Conservation (phyloP, 2,888 invertebrate species). For the Eubasilissa splendida region DNA sequence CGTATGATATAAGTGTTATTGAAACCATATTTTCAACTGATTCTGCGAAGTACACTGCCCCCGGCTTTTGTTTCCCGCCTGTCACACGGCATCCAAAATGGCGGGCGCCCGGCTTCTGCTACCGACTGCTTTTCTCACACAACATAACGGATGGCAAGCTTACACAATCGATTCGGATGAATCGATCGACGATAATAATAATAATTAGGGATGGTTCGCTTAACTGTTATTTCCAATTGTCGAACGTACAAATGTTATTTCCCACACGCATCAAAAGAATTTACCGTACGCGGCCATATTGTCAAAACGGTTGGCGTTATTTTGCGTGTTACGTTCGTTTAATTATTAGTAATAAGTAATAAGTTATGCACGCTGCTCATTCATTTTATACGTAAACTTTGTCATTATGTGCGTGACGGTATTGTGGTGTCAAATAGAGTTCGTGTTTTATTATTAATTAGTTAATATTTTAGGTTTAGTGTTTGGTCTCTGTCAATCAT, state of each 20-base stretch:
- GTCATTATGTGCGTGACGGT: too few species aligned
- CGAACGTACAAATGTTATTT: slow-evolving; percentile 33
- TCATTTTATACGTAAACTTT: neutral
- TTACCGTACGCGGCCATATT: slow-evolving; percentile 12
- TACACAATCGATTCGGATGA: slow-evolving; percentile 46
- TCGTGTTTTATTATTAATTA: too few species aligned
- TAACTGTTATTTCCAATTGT: slow-evolving; percentile 47
- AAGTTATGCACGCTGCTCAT: slow-evolving; percentile 7
- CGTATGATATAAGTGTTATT: too few species aligned
- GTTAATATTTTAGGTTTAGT: too few species aligned
- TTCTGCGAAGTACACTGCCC: neutral
- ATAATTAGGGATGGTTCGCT: slow-evolving; percentile 47
- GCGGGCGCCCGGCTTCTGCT: neutral
- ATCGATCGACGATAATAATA: slow-evolving; percentile 44
- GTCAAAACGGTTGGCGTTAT: slow-evolving; percentile 32
- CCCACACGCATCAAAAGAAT: slow-evolving; percentile 49
- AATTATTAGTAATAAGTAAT: slow-evolving; percentile 18
- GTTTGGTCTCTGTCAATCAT: too few species aligned
- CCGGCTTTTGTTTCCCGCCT: slow-evolving; percentile 17
- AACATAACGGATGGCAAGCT: slow-evolving; percentile 47
- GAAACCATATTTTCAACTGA: neutral
- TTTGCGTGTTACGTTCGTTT: slow-evolving; percentile 42
- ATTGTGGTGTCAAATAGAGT: too few species aligned
- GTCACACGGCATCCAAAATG: slow-evolving; percentile 32
- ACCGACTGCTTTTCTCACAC: slow-evolving; percentile 37